Percentiles rank a stretch among this genome's conserved stretches.
Conservation (phyloP, 2,113 vertebrate species). For the Piprites chloris region DNA sequence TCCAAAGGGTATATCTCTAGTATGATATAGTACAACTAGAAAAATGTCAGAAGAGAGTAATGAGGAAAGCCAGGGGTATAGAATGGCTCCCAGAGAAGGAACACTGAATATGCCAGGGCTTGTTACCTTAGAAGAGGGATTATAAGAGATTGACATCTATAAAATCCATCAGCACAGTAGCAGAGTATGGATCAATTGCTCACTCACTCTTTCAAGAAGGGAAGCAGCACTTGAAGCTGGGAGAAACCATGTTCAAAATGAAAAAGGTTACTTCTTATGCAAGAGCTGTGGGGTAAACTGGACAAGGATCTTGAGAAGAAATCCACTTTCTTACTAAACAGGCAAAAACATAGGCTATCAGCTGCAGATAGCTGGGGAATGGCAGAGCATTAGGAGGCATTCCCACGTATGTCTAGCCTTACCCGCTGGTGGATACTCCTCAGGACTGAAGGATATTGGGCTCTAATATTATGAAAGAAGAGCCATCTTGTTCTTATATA, state of each 20-base stretch:
- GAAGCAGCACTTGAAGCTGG: neutral
- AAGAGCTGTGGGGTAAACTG: neutral
- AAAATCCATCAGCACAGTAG: neutral
- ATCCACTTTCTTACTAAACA: neutral
- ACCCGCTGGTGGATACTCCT: neutral
- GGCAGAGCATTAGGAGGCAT: neutral
- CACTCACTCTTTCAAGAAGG: neutral
- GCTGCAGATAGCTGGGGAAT: neutral
- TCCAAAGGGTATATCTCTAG: neutral
- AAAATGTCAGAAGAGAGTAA: neutral
- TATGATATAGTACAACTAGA: neutral
- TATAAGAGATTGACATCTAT: neutral
- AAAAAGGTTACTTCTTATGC: neutral
- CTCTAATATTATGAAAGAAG: neutral
- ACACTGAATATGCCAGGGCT: neutral
- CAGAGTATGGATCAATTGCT: neutral
- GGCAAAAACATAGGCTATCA: neutral
- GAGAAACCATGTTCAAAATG: neutral
- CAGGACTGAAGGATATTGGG: neutral
- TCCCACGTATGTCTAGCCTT: neutral
- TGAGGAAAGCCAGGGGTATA: neutral
- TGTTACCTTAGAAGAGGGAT: neutral
- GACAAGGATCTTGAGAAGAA: neutral
- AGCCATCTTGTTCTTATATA: neutral
- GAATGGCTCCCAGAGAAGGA: neutral